Evolutionary conservation across 2,888 invertebrate genomes (phyloP), one percentile per base, ranked within the genome.

Genomic region (Dicyrtoma fusca): DNA sequence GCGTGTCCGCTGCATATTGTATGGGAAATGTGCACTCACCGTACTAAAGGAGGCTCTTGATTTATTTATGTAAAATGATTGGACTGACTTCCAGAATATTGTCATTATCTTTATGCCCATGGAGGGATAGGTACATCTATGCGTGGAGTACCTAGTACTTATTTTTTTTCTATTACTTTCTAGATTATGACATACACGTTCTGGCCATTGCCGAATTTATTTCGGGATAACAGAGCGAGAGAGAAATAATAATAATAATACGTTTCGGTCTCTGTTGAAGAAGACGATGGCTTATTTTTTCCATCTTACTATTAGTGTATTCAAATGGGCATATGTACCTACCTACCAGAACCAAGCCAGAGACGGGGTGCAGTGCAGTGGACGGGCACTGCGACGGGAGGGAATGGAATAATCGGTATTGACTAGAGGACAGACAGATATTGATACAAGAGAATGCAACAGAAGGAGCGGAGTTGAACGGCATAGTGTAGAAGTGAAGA

Each of bases 21-120:
- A 61, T 61, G 61, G n/a, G 17, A 34, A 34, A 34, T 34, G 34
- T 34, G 34, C 34, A 45, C 26, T 65, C 26, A 65, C 25, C 17
- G 19, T 34, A 45, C 34, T n/a, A 57, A 57, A 45, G 11, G 8
- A 68, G 21, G 23, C 66, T 51, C 53, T 55, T 68, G 66, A 68
- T 68, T 68, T 53, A 68, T 68, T 68, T 53, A 68, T 55, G 66
- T 55, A 25, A 44, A 57, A 68, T 55, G 66, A 68, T 68, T 55
- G 66, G 66, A 68, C 26, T 61, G 34, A 42, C 61, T 34, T 34
- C 42, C 42, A n/a, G 61, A 34, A 8, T 34, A 34, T 59, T 59
- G 59, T 26, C 13, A 13, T 57, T 11, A 14, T 11, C 55, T 23
- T 49, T 44, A 4, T 49, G 3, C 14, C 3, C 4, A n/a, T 49